These are phyloP conservation scores for Agrypnus murinus DNA, from an alignment of 2,888 invertebrate genomes.

Conservation along the genomic window DNA sequence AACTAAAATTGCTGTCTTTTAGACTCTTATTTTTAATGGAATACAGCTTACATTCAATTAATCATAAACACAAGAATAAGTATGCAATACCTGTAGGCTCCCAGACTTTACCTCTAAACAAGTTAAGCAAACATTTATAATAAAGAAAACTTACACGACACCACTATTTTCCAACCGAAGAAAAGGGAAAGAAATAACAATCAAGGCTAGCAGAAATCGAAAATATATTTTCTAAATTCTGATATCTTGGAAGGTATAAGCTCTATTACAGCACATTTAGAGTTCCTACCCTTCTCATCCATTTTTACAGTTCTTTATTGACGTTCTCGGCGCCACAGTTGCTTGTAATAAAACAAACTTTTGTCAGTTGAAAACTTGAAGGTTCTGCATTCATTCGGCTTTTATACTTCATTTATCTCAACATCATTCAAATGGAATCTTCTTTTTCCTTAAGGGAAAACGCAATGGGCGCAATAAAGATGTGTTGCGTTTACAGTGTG, in stretches of 20 bases:
- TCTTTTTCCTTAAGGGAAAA: conserved; percentile 13
- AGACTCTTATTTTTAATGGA: too few species aligned
- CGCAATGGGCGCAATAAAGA: conserved; percentile 15
- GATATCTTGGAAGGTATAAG: neutral
- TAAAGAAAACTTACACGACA: too few species aligned
- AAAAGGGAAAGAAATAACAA: too few species aligned
- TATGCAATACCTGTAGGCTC: too few species aligned
- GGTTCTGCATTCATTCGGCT: conserved; percentile 30
- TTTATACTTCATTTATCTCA: conserved; percentile 31
- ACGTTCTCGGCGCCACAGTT: conserved; percentile 33
- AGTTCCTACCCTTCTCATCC: neutral
- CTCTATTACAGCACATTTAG: conserved; percentile 8
- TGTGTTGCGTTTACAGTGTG: conserved; percentile 6
- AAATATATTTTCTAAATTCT: too few species aligned
- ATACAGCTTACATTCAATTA: too few species aligned
- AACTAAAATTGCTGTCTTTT: too few species aligned
- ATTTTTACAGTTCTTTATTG: conserved; percentile 22
- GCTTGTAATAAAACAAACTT: conserved; percentile 34
- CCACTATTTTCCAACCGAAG: too few species aligned
- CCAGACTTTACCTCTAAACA: too few species aligned
- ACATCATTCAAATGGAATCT: conserved; percentile 24
- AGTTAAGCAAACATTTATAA: too few species aligned
- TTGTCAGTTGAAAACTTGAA: conserved; percentile 36
- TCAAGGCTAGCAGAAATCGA: too few species aligned
- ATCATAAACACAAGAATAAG: too few species aligned